Conservation (phyloP, 2,888 invertebrate genomes). For the Drosophila neutralis region DNA sequence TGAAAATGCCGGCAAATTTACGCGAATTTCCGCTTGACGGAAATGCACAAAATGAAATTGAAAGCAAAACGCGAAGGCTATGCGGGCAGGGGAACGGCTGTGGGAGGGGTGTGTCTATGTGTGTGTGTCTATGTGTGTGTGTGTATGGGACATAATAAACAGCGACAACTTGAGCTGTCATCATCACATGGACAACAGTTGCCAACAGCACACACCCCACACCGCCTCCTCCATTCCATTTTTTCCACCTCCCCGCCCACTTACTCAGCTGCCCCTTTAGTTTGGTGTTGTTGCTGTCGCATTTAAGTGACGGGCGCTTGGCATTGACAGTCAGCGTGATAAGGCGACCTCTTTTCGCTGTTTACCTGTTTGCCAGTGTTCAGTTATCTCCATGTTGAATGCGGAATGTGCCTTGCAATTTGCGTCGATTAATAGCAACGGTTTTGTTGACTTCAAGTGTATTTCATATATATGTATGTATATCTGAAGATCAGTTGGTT, state of each 20-base stretch:
- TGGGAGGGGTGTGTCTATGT: neutral
- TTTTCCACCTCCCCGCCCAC: neutral
- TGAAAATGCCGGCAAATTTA: conserved; percentile 76
- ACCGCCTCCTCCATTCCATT: no score
- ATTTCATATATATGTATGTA: neutral
- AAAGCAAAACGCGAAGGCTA: conserved; percentile 40
- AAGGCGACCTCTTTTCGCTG: conserved; percentile 46
- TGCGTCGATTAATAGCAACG: neutral
- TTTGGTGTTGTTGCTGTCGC: conserved; percentile 15
- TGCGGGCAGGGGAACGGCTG: neutral
- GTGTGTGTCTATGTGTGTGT: neutral
- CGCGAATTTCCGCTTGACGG: conserved; percentile 78
- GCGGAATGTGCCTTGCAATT: neutral
- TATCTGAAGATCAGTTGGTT: neutral
- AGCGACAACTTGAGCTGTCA: conserved; percentile 65
- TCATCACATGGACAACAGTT: conserved; percentile 58
- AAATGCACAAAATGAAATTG: conserved; percentile 79
- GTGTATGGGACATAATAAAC: conserved; percentile 13
- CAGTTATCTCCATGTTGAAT: neutral
- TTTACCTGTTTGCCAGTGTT: conserved; percentile 23
- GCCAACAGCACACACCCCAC: conserved; percentile 2
- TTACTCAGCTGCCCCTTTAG: conserved; percentile 2
- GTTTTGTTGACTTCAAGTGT: neutral
- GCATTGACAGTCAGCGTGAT: conserved; percentile 55
- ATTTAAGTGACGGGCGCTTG: conserved; percentile 29